These are phyloP conservation scores for Tipula confusa DNA, from an alignment of 2,888 invertebrate genomes.

Conservation along the genomic window DNA sequence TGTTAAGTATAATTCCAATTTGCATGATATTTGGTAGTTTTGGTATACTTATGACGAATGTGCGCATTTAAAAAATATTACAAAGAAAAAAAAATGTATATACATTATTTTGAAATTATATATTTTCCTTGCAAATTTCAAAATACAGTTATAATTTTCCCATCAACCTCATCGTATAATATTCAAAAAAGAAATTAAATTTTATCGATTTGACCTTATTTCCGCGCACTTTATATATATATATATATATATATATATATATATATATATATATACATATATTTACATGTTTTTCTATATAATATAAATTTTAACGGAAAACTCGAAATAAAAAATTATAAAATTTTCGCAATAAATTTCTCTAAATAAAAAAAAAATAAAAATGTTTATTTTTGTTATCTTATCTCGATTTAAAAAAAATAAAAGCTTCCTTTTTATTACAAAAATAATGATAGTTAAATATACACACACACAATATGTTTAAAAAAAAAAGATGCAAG, in stretches of 20 bases:
- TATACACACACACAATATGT: background rate
- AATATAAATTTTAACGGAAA: background rate
- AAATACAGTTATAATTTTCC: slow-evolving; percentile 21
- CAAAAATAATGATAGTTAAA: background rate
- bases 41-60: background rate
- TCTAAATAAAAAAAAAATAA: background rate
- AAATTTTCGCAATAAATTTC: background rate
- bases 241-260: too few species aligned
- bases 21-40: background rate
- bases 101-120: background rate
- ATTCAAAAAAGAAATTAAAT: background rate
- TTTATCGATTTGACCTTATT: background rate
- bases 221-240: background rate
- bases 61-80: background rate
- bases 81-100: background rate
- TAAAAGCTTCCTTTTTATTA: background rate
- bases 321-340: too few species aligned
- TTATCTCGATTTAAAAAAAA: background rate
- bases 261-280: too few species aligned
- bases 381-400: background rate
- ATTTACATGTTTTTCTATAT: too few species aligned
- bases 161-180: background rate
- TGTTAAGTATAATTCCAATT: background rate
- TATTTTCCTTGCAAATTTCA: background rate
- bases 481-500: background rate